Base-by-base conservation (phyloP, 2,888 invertebrate genomes). In the Drosophila buzzatii region DNA sequence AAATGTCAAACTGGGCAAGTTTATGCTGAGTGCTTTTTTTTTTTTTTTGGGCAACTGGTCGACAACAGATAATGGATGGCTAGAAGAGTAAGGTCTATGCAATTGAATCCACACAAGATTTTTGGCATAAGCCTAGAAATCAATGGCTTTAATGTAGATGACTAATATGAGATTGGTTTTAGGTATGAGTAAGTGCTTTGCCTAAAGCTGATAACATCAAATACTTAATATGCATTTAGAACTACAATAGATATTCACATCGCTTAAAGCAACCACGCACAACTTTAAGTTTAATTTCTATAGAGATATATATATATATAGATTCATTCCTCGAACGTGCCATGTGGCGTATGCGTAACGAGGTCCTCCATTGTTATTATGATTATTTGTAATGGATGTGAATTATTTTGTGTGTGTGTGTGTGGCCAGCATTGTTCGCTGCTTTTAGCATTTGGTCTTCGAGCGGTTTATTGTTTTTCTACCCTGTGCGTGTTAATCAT, bases 301-400 rank as follows among this genome's bases (percentile, higher is more conserved):
- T 47, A 27, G 10, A 44, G n/a, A 9, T 18, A 10, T 47, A 47
- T n/a, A n/a, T n/a, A n/a, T 47, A 47, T n/a, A 14, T 45, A 5
- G 31, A 33, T 23, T 20, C 16, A 20, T 35, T 14, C 3, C 4
- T 20, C 20, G 2, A 2, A 3, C 18, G 8, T 20, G 0, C 52
- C 53, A 53, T 39, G 70, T 52, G 77, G 55, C 78, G 71, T 78
- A 78, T 78, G 68, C 78, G 68, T 69, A 78, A 72, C 60, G 68
- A 49, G 69, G 37, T 35, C 41, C 69, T 57, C 65, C 81, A 76
- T 84, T 85, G 82, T 84, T 85, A 72, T 85, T 65, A 79, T 81
- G 83, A 76, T 83, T 85, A 81, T 85, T 77, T 77, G 79, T 81
- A 79, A 81, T 83, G 69, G 82, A 73, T 80, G 81, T 73, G 66